Percentiles rank a stretch among this genome's conserved stretches.
These are phyloP conservation scores for Drosophila ercepeae DNA, from an alignment of 1,140 invertebrate genomes.

Conservation along the genomic window DNA sequence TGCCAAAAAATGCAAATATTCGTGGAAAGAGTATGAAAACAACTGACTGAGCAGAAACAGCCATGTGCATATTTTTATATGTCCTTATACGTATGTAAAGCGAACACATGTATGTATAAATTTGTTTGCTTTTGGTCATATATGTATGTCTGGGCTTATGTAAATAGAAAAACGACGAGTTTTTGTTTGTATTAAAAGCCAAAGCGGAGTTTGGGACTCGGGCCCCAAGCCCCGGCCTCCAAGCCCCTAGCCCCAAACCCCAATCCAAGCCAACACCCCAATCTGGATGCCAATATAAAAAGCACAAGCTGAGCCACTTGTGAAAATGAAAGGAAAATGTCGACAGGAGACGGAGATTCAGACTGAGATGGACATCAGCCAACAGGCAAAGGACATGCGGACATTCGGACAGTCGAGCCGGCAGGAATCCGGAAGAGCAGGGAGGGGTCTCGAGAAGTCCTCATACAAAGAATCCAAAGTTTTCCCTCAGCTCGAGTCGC, in stretches of 20 bases:
- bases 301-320: conserved; percentile 73
- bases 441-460: conserved; percentile 11
- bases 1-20: conserved; percentile 27
- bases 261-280: conserved; percentile 33
- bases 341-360: conserved; percentile 23
- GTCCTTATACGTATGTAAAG: conserved; percentile 7
- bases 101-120: conserved; percentile 8
- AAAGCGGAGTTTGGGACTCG: conserved; percentile 30
- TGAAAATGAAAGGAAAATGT: conserved; percentile 78
- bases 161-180: conserved; percentile 65
- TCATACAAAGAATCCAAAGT: conserved; percentile 58
- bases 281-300: conserved; percentile 71
- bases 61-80: conserved; percentile 53
- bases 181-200: conserved; percentile 59
- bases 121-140: conserved; percentile 26
- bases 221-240: not conserved
- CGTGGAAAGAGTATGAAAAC: conserved; percentile 28
- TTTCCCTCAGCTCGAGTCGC: conserved; percentile 52
- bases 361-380: conserved; percentile 44
- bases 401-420: conserved; percentile 3
- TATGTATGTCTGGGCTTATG: conserved; percentile 56
- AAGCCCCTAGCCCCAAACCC: conserved; percentile 5
- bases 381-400: conserved; percentile 35
- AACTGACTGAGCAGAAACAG: conserved; percentile 50
- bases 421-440: not conserved